phyloP scores from a whole-genome alignment of 2,888 invertebrate species.

The Empis stercorea region DNA sequence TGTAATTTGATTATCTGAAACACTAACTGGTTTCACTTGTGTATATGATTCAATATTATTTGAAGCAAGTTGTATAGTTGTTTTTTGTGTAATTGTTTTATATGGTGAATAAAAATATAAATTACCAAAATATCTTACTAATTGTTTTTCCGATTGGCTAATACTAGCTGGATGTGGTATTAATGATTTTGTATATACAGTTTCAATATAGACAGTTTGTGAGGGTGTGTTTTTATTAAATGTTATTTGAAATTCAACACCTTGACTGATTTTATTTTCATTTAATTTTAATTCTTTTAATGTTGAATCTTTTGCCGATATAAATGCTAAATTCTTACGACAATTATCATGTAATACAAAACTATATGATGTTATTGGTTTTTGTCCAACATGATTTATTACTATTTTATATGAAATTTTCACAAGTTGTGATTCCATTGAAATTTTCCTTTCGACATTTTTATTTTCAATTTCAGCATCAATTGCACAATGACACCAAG shows the following conservation, averaged over 20 bases:
- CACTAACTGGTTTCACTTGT: slow-evolving; percentile 65
- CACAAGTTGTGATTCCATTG: slow-evolving; percentile 78
- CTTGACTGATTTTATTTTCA: slow-evolving; percentile 42
- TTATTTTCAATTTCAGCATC: slow-evolving; percentile 51
- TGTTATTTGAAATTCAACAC: slow-evolving; percentile 43
- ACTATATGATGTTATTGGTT: slow-evolving; percentile 54
- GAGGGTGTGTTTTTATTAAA: slow-evolving; percentile 34
- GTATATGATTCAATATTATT: slow-evolving; percentile 71
- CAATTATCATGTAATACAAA: slow-evolving; percentile 47
- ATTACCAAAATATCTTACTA: slow-evolving; percentile 77
- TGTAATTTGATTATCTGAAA: slow-evolving; percentile 64
- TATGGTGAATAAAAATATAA: slow-evolving; percentile 79
- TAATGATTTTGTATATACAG: slow-evolving; percentile 62
- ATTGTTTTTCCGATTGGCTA: slow-evolving; percentile 84
- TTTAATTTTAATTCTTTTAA: slow-evolving; percentile 45
- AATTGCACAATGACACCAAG: slow-evolving; percentile 21
- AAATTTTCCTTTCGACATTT: slow-evolving; percentile 76
- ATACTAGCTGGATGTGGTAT: slow-evolving; percentile 79
- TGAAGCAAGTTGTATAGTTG: slow-evolving; percentile 62
- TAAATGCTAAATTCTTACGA: slow-evolving; percentile 54
- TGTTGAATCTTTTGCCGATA: slow-evolving; percentile 53
- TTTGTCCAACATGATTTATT: slow-evolving; percentile 69
- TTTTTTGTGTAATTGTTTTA: slow-evolving; percentile 63
- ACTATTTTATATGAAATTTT: slow-evolving; percentile 69
- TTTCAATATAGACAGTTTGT: slow-evolving; percentile 44